phyloP scores from a whole-genome alignment of 2,797 vertebrate genomes.

The Sebastes nivosus region DNA sequence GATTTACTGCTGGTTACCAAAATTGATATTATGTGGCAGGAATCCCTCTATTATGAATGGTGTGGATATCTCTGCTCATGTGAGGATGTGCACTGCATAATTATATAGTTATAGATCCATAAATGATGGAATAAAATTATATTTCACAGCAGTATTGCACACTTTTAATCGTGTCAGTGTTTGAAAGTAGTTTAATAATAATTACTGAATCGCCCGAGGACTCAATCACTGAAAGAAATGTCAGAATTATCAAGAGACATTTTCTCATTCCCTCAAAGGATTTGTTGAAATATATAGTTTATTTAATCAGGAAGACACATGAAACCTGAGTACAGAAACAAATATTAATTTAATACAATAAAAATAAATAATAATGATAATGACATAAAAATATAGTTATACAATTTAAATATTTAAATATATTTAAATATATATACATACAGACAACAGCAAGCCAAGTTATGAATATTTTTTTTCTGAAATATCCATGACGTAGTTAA shows the following conservation, averaged over 20 bases:
- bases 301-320: too few relatives aligned
- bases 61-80: not conserved
- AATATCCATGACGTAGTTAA: too few relatives aligned
- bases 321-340: too few relatives aligned
- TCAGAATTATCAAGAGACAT: constrained; percentile 42
- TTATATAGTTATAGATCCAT: not conserved
- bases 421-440: too few relatives aligned
- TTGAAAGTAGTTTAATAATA: constrained; percentile 43
- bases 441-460: too few relatives aligned
- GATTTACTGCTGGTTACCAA: constrained; percentile 37
- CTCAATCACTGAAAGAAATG: constrained; percentile 30
- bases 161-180: constrained; percentile 28
- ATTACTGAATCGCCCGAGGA: constrained; percentile 31
- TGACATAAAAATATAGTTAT: too few relatives aligned
- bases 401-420: too few relatives aligned
- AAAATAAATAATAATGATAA: too few relatives aligned
- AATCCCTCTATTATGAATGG: constrained; percentile 7
- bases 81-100: not conserved
- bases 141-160: not conserved
- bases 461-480: fast-evolving
- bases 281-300: constrained; percentile 1
- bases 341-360: too few relatives aligned
- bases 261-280: not conserved
- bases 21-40: constrained; percentile 31
- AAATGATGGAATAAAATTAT: not conserved